Evolutionary conservation across 2,113 vertebrate species (phyloP).

Genomic region (Agapornis roseicollis): DNA sequence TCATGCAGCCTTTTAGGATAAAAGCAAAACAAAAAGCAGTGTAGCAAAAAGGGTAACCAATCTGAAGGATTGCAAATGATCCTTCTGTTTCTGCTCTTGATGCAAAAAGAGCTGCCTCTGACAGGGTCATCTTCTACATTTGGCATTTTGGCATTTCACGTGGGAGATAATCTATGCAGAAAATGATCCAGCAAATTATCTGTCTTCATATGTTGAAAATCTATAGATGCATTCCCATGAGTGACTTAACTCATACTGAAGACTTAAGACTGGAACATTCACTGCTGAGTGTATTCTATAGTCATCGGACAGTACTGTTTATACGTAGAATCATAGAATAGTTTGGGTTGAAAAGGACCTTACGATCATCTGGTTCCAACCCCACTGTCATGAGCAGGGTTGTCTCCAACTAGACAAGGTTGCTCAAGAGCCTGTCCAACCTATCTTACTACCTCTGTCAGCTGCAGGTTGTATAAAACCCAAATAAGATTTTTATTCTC

Average conservation of each 20-base stretch:
- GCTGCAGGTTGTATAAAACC: neutral
- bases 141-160: neutral
- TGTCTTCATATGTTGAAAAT: neutral
- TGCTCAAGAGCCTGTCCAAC: neutral
- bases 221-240: neutral
- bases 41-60: neutral
- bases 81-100: neutral
- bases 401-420: neutral
- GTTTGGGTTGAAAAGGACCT: neutral
- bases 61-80: neutral
- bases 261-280: neutral
- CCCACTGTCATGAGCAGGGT: neutral
- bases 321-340: neutral
- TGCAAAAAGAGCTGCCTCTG: neutral
- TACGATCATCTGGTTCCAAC: neutral
- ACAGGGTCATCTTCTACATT: neutral
- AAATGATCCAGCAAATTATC: conserved; percentile 1
- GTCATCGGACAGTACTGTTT: neutral
- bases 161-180: conserved; percentile 38
- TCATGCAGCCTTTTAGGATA: neutral
- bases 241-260: neutral
- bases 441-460: neutral
- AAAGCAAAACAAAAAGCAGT: neutral
- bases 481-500: fast-evolving
- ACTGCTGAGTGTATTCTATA: neutral